Base-by-base conservation (phyloP, 2,797 vertebrate genomes). In the Calcarius lapponicus region DNA sequence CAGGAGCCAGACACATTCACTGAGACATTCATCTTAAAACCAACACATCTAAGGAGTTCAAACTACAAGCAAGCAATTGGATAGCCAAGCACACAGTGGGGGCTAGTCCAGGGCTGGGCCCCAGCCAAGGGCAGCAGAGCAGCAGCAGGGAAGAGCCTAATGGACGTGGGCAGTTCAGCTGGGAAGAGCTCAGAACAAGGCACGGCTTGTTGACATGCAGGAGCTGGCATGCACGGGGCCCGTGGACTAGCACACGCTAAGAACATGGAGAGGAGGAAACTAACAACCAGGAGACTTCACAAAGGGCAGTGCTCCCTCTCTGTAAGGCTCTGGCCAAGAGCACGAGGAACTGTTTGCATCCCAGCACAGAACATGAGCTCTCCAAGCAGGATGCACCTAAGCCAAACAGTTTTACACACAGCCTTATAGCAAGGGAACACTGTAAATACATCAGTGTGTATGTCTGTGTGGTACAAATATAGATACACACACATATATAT, bases 381-480 rank as follows among this genome's bases (percentile, higher is more conserved):
- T 83, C 70, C n/a, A 73, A 54, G 90, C 17, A 72, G 90, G 62
- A 83, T 42, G 40, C 58, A 61, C 78, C 83, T 43, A 38, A 62
- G 83, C 94, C 47, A 29, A 84, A 62, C 34, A 62, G 62, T 53
- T 80, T 79, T 67, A 73, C 22, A 16, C 29, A 25, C 95, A 94
- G 94, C 96, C 96, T 95, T 92, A 92, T 56, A 95, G 94, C 93
- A 95, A 94, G 95, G 94, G 95, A 90, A 90, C 85, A 60, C 94
- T 19, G 45, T 8, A 40, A 61, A 71, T 25, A 45, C 47, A 13
- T 69, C 26, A 32, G 86, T 79, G 90, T 80, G 90, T 92, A 43
- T 75, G 89, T 54, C 9, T 66, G 92, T 82, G 93, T 90, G 89
- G 29, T 51, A 72, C 69, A 25, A n/a, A 48, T 80, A 88, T 14